Evolutionary conservation across 2,888 invertebrate genomes (phyloP).

Genomic region (Hymenopus coronatus): DNA sequence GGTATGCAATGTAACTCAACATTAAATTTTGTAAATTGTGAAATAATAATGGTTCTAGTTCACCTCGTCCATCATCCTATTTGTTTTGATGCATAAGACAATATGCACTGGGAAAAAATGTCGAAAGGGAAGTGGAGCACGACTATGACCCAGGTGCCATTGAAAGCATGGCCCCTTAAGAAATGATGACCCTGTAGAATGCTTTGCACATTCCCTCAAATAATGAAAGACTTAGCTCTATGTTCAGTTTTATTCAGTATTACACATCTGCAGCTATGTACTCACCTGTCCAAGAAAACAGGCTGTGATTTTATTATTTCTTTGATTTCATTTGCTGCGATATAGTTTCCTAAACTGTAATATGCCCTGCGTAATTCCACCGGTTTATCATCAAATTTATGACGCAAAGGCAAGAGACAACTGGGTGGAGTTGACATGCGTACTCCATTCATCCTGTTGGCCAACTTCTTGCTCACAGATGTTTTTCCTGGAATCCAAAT

Average conservation of each 20-base stretch:
- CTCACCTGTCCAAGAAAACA: conserved; percentile 50
- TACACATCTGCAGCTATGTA: not conserved
- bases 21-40: no score
- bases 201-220: no score
- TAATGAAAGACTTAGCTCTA: not conserved
- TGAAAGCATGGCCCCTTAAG: no score
- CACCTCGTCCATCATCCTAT: no score
- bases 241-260: not conserved
- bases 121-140: no score
- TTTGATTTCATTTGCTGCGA: conserved; percentile 46
- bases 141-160: no score
- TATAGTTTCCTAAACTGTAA: conserved; percentile 51
- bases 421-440: conserved; percentile 47
- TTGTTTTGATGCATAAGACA: no score
- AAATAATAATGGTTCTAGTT: no score
- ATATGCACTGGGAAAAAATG: no score
- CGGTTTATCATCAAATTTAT: conserved; percentile 44
- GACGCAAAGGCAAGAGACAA: conserved; percentile 43
- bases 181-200: no score
- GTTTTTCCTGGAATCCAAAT: conserved; percentile 45
- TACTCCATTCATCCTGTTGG: conserved; percentile 42
- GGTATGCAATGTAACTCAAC: no score
- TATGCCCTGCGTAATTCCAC: conserved; percentile 45
- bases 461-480: conserved; percentile 43
- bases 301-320: conserved; percentile 41